Evolutionary conservation across 2,888 invertebrate species (phyloP).

Genomic region (Argynnis bischoffii): DNA sequence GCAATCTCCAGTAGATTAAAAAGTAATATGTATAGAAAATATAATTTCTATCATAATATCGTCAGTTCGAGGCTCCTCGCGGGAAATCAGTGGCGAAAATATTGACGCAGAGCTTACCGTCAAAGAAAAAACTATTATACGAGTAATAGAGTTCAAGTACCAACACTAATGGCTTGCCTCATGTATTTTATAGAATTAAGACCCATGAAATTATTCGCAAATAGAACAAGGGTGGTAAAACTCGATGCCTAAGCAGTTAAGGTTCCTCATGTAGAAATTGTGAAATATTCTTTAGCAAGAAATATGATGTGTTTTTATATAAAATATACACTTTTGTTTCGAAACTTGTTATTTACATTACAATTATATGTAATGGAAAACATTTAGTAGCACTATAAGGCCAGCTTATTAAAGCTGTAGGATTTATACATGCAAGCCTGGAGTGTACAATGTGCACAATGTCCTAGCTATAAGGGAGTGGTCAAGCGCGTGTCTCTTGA

Average conservation of each 20-base stretch:
- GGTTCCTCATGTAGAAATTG: no score
- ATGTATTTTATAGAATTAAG: not conserved
- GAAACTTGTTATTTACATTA: no score
- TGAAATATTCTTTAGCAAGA: no score
- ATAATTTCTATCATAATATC: conserved; percentile 3
- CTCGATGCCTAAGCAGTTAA: no score
- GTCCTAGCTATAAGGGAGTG: not conserved
- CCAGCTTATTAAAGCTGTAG: no score
- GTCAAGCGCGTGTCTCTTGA: conserved; percentile 10
- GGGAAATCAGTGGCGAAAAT: conserved; percentile 19
- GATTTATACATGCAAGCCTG: not conserved
- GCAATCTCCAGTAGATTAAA: not conserved
- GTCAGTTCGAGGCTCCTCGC: conserved; percentile 2
- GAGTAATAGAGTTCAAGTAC: conserved; percentile 2
- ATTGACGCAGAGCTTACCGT: conserved; percentile 6
- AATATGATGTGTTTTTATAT: no score
- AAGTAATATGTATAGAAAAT: conserved; percentile 3
- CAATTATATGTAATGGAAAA: no score
- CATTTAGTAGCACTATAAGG: no score
- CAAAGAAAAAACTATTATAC: conserved; percentile 11
- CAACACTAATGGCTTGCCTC: not conserved
- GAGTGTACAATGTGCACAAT: not conserved
- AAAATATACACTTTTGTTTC: no score
- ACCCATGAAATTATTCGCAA: not conserved
- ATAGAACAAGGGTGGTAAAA: no score